A percentile compares a stretch with the other conserved stretches of the same genome.
phyloP scores from a whole-genome alignment of 2,797 vertebrate genomes.

The Orientallactaga sibirica region DNA sequence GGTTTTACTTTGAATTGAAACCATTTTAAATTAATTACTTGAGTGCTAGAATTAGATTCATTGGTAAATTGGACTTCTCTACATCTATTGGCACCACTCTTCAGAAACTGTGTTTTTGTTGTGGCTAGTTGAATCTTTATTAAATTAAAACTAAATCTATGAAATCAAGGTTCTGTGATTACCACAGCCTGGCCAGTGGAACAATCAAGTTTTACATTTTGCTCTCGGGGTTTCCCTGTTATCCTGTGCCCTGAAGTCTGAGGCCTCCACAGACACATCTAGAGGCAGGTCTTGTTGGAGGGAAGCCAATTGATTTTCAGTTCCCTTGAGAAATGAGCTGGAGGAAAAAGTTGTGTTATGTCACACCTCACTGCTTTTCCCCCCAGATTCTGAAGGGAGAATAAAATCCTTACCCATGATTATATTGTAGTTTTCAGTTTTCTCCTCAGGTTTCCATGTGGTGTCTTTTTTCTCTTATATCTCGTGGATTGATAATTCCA shows the following conservation, averaged over 20 bases:
- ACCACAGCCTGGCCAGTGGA: background rate
- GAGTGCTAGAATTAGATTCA: background rate
- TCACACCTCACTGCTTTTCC: background rate
- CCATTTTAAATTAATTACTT: background rate
- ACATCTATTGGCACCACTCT: background rate
- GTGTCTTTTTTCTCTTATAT: background rate
- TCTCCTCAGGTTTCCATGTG: background rate
- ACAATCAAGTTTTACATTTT: background rate
- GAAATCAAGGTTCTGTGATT: background rate
- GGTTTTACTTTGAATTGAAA: background rate
- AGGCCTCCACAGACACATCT: background rate
- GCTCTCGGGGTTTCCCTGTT: background rate
- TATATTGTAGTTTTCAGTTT: background rate
- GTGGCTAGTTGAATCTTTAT: background rate
- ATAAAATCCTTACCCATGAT: fast-evolving
- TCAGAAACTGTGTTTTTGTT: background rate
- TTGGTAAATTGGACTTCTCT: background rate
- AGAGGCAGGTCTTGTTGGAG: constrained; percentile 5
- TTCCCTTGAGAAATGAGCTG: background rate
- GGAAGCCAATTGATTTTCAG: background rate
- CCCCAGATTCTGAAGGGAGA: background rate
- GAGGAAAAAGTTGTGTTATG: constrained; percentile 43
- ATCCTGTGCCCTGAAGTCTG: background rate
- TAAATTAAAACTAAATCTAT: background rate
- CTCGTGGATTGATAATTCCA: too few relatives aligned